A percentile compares a stretch with the other conserved stretches of the same genome.
phyloP scores from a whole-genome alignment of 2,113 vertebrate genomes.

The Anarrhichthys ocellatus region DNA sequence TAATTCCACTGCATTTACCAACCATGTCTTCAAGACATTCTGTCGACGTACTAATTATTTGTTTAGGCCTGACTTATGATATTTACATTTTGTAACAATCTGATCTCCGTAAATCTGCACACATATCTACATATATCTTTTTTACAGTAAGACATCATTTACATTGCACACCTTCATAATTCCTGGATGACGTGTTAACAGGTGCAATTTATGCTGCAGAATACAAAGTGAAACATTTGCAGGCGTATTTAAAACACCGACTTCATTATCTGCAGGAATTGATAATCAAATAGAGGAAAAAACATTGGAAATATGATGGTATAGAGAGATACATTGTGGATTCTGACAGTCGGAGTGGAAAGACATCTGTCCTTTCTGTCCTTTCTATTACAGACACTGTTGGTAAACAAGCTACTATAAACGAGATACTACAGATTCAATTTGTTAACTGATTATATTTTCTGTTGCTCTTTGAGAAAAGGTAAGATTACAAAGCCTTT shows the following conservation, averaged over 20 bases:
- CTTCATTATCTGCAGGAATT: background rate
- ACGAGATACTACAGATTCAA: background rate
- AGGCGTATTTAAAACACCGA: background rate
- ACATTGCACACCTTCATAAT: no score
- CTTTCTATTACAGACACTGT: background rate
- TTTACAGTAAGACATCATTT: no score
- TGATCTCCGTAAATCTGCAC: background rate
- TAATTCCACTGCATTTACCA: no score
- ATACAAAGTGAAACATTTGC: background rate
- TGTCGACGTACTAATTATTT: no score
- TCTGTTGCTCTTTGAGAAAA: background rate
- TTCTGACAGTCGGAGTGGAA: background rate
- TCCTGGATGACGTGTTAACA: no score
- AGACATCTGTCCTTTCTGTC: background rate
- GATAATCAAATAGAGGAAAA: background rate
- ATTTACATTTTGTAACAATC: background rate
- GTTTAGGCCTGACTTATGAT: background rate
- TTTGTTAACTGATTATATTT: background rate
- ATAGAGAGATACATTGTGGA: no score
- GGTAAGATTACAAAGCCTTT: background rate
- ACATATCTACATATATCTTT: no score
- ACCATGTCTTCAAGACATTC: no score
- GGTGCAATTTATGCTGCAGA: background rate
- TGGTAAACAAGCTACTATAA: background rate
- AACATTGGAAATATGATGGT: background rate